Evolutionary conservation across 2,888 invertebrate genomes (phyloP), one percentile per base, ranked within the genome.

Genomic region (Acholoe squamosa): DNA sequence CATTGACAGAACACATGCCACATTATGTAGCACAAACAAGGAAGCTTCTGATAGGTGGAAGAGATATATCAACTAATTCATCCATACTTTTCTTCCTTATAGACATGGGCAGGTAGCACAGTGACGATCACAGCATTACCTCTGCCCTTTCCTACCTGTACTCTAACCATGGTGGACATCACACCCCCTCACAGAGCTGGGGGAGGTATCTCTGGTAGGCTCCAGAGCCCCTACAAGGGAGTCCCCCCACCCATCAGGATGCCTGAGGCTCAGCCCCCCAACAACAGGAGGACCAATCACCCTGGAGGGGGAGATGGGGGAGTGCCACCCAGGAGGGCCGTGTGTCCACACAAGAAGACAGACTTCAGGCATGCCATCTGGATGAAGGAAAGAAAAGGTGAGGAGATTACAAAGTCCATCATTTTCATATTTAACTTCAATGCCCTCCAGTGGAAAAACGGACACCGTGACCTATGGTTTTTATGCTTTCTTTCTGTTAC

Each of bases 341-440:
- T 56, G 52, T 90, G 90, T 34, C 91, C 91, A 51, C 89, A 91
- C 80, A 92, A 92, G 67, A 91, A 91, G 84, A 92, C 92, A 31
- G 92, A 91, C 52, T 91, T 88, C 61, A 31, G 92, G 19, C 90
- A 91, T 28, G 22, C 71, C 16, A 80, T 91, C n/a, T 92, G 91
- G 92, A 19, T 34, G 67, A 90, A 91, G 52, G 90, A 91, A 22
- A 25, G 91, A 12, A 84, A 89, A 90, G 86, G 86, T 86, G 52
- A 31, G 43, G 43, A n/a, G n/a, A n/a, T n/a, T n/a, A n/a, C n/a
- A n/a, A n/a, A n/a, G n/a, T n/a, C n/a, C n/a, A n/a, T n/a, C n/a
- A n/a, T 54, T 19, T 54, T 12, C 54, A 54, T 54, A 54, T 54
- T 19, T 54, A 54, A 54, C 54, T 54, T 54, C 12, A 19, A 54